Evolutionary conservation across 2,113 vertebrate species (phyloP).

Genomic region (Panthera uncia): DNA sequence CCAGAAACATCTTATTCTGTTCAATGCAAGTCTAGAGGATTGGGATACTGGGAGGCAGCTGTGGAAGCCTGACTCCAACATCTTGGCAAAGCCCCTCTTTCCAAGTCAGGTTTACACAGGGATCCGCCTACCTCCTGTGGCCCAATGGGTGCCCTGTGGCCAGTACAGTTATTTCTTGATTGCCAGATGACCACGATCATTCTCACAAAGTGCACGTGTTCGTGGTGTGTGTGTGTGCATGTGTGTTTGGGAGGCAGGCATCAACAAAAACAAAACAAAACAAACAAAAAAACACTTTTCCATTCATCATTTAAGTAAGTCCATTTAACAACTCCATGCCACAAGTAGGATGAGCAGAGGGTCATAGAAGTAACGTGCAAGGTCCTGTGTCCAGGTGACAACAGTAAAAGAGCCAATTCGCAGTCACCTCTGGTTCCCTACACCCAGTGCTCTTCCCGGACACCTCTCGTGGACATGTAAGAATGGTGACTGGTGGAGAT

Average conservation of each 20-base stretch:
- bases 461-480: background rate
- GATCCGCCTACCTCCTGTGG: background rate
- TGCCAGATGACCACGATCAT: background rate
- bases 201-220: background rate
- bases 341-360: background rate
- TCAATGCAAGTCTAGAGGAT: background rate
- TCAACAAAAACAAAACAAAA: background rate
- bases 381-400: background rate
- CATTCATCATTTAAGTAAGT: background rate
- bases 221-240: too few species aligned
- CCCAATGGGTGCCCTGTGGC: background rate
- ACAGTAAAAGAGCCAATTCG: background rate
- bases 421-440: background rate
- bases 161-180: background rate
- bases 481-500: background rate
- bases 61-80: background rate
- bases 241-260: background rate
- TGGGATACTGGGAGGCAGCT: background rate
- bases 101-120: background rate
- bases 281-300: background rate
- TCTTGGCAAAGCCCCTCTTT: background rate
- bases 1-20: background rate
- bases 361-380: too few species aligned
- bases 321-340: background rate
- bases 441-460: accelerated